These are phyloP conservation scores for Olivierus martensii DNA, from an alignment of 1,140 invertebrate genomes.

Conservation along the genomic window DNA sequence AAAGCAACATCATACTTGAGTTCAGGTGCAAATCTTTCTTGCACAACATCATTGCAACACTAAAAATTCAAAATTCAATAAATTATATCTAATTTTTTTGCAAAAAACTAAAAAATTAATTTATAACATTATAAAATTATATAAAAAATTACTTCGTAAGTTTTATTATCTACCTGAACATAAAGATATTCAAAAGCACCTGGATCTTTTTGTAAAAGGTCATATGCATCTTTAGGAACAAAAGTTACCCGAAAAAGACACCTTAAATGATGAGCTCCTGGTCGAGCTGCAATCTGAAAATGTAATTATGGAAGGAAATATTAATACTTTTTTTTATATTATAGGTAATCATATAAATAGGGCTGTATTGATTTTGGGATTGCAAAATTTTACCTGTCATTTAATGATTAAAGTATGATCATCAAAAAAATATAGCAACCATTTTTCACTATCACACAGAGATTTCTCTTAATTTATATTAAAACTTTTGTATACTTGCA, in stretches of 20 bases:
- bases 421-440: too few relatives aligned
- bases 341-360: too few relatives aligned
- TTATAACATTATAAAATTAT: not conserved
- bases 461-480: too few relatives aligned
- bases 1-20: constrained; percentile 74
- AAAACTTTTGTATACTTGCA: too few relatives aligned
- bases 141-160: not conserved
- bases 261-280: constrained; percentile 71
- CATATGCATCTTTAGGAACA: constrained; percentile 67
- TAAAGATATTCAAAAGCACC: constrained; percentile 80
- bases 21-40: constrained; percentile 77
- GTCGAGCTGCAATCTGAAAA: constrained; percentile 25
- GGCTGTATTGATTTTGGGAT: too few relatives aligned
- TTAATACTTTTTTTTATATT: too few relatives aligned
- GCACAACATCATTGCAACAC: constrained; percentile 84
- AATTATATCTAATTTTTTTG: not conserved
- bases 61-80: too few relatives aligned
- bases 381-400: too few relatives aligned
- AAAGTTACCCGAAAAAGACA: constrained; percentile 79
- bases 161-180: constrained; percentile 35
- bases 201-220: constrained; percentile 62
- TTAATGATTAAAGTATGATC: too few relatives aligned
- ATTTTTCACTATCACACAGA: too few relatives aligned
- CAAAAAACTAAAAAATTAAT: not conserved
- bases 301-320: too few relatives aligned